Base-by-base conservation (phyloP, 2,797 vertebrate species). In the Cirrhinus mrigala region DNA sequence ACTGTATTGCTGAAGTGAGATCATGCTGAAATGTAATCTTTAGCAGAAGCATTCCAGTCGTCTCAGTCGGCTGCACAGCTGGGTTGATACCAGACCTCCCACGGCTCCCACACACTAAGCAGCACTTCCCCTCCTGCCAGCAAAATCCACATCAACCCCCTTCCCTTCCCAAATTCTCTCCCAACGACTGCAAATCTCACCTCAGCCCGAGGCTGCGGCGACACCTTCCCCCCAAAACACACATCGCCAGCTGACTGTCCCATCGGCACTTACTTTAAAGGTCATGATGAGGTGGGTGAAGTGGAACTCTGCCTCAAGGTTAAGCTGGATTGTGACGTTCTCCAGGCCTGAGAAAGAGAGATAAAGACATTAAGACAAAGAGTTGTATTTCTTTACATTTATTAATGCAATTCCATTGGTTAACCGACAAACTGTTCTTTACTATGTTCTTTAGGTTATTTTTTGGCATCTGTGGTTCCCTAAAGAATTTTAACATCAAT, bases 261-360 rank as follows among this genome's bases (percentile, higher is more conserved):
- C 24, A 46, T 74, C 83, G 24, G 87, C 79, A 82, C 93, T 95
- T 94, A 99, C 98, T 96, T 97, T 99, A 92, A 99, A 99, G 66
- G 98, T 99, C 98, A 99, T 99, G 90, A 99, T 99, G 92, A 99
- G 97, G 93, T 99, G 98, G 89, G 98, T 99, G 91, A 99, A 99
- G 92, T 99, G 98, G 94, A 99, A 99, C 93, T 99, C 98, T 0
- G 98, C 98, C 92, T 99, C 98, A 88, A 99, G 93, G 91, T 99
- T 94, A 91, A 99, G 93, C 91, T 98, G 98, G 88, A 99, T 90
- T 37, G 97, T 98, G 85, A 98, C 98, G 0, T 99, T 98, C 94
- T 99, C 97, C 93, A 96, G 1, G 68, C 98, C 98, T 99, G 91
- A 68, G 4, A 22, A 33, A 56, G 20, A 22, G 20, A 75, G 14